Evolutionary conservation across 2,888 invertebrate species (phyloP), one percentile per base, ranked within the genome.

Genomic region (Sericinus montela): DNA sequence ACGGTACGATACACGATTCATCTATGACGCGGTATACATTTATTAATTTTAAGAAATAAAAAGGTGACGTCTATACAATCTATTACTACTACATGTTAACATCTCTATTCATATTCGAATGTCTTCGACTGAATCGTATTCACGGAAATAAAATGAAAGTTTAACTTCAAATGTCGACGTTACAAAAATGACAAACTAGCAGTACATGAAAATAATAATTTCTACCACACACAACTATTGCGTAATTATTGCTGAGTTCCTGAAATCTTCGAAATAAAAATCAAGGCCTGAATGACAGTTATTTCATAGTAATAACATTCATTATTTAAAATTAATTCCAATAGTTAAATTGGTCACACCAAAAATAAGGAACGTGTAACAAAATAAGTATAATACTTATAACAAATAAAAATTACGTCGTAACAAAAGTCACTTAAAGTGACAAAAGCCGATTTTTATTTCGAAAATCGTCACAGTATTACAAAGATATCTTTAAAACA

Each of bases 221-320:
- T 59, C 67, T 69, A 75, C 77, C 56, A 78, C 69, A 80, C 81
- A 79, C 67, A 82, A 28, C 49, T 86, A 86, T 80, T 82, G 83
- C 78, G 64, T 77, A 64, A 80, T 87, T 87, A 84, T 85, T 86
- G 86, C 85, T 87, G 81, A 72, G 56, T 64, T 74, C 55, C 54
- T 52, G 36, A 41, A 54, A 51, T 51, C 49, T 56, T 52, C 53
- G 50, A 52, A 56, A 59, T 58, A 54, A 59, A 54, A 53, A 57
- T 54, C 54, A 44, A 57, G 41, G 0, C 45, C 34, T 6, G 25
- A 25, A 25, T 8, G 25, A 25, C 3, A 23, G 6, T 6, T 23
- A 23, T 23, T 5, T 5, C 23, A 3, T 23, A 3, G 6, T 23
- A 23, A 23, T 23, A 23, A 23, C 6, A 23, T 6, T 23, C 4